Percentiles rank a stretch among this genome's conserved stretches.
Evolutionary conservation across 2,113 vertebrate species (phyloP).

Genomic region (Anas platyrhynchos): DNA sequence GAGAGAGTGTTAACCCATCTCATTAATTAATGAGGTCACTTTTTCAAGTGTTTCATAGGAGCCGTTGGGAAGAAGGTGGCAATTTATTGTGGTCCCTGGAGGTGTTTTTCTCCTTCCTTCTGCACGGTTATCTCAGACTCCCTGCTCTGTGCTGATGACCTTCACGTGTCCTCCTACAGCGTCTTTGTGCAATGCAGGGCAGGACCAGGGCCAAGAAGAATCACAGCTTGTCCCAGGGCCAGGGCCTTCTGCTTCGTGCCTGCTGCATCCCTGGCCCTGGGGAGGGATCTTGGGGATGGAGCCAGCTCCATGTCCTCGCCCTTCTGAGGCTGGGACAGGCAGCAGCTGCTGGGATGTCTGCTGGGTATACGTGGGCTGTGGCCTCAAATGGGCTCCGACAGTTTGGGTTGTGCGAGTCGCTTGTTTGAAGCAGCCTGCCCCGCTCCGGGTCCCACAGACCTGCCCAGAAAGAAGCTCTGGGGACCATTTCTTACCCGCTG

Average conservation of each 20-base stretch:
- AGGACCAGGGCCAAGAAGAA: neutral
- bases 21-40: constrained; percentile 72
- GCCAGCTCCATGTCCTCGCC: neutral
- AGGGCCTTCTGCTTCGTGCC: neutral
- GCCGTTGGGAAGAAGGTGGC: constrained; percentile 10
- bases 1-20: constrained; percentile 52
- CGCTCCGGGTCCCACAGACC: neutral
- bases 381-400: neutral
- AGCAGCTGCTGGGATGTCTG: neutral
- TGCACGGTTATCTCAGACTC: neutral
- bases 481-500: neutral
- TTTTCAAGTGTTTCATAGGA: constrained; percentile 35
- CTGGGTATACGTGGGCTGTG: neutral
- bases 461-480: neutral
- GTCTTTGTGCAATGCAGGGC: neutral
- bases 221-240: neutral
- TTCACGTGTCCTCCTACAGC: neutral
- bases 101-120: neutral
- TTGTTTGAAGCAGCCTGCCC: neutral
- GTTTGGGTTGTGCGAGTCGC: accelerated
- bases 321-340: neutral
- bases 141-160: neutral
- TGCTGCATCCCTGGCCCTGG: neutral
- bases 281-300: accelerated
- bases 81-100: constrained; percentile 31